A percentile compares a stretch with the other conserved stretches of the same genome.
These are phyloP conservation scores for Vespertilio murinus DNA, from an alignment of 2,797 vertebrate genomes.

Conservation along the genomic window DNA sequence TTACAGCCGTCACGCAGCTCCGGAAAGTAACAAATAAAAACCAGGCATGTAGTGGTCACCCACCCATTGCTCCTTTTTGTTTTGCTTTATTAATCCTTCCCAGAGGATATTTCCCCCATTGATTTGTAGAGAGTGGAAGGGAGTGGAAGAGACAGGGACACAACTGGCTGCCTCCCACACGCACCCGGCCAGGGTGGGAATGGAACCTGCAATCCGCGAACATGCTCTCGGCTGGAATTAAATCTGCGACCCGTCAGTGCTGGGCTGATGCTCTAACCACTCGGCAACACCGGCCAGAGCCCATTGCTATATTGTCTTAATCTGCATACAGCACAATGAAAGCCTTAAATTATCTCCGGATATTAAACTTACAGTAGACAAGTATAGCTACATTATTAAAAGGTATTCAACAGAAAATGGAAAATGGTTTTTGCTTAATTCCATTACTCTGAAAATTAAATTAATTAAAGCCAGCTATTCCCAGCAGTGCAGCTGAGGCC, in stretches of 20 bases:
- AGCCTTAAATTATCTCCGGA: background rate
- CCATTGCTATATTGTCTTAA: background rate
- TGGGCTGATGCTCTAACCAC: no score
- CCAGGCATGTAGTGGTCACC: background rate
- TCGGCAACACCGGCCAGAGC: no score
- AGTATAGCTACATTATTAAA: background rate
- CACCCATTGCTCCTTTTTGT: background rate
- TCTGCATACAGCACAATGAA: background rate
- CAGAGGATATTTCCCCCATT: no score
- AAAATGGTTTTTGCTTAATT: background rate
- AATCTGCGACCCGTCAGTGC: no score
- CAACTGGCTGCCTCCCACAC: no score
- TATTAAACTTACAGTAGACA: background rate
- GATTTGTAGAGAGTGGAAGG: no score
- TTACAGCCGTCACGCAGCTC: fast-evolving
- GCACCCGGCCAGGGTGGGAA: no score
- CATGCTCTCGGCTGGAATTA: no score
- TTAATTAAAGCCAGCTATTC: background rate
- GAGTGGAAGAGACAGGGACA: no score
- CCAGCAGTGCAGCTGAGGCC: background rate
- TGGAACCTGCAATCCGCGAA: no score
- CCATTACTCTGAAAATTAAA: background rate
- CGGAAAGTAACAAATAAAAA: background rate
- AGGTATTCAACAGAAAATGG: background rate
- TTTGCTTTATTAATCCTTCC: no score